Evolutionary conservation across 2,113 vertebrate genomes (phyloP), one percentile per base, ranked within the genome.

Genomic region (Talpa occidentalis): DNA sequence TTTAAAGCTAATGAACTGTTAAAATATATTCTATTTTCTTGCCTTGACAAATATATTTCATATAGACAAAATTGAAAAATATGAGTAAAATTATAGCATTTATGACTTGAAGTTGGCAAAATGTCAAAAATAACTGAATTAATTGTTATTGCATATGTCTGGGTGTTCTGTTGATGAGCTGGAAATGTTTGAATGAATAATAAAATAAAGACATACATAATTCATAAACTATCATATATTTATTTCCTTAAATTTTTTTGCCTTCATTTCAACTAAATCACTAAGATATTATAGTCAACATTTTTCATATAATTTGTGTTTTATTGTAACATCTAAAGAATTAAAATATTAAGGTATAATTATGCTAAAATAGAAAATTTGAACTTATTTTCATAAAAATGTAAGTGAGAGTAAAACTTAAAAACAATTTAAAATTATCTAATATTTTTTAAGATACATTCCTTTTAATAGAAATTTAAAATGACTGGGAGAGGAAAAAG

Each of bases 1-100:
- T 83, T 97, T 93, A 95, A 96, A 96, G 52, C 47, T 96, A 95
- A 95, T 95, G 93, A 93, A 93, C 87, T 96, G 87, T 93, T 93
- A 93, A 93, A 97, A 91, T 77, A 91, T 95, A 80, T 84, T 80
- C 74, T 94, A 60, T 84, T 96, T 95, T 91, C 72, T 60, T 92
- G 89, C 37, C 77, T 94, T 77, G 89, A 95, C 92, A 95, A 93
- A 95, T 94, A 90, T 59, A 90, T 91, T 94, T 96, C 76, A 82
- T 42, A 86, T 90, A 91, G 79, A 87, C 72, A 91, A 94, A 94
- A 89, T 79, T 88, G 78, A 91, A 95, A 94, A 94, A 42, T 78
- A 60, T 72, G 79, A 95, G 70, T 96, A 87, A 94, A 95, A 95
- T 89, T 60, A 80, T 69, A 93, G 66, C 22, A 66, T 95, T 93